phyloP scores from a whole-genome alignment of 2,113 vertebrate genomes.

The Tachysurus vachellii region DNA sequence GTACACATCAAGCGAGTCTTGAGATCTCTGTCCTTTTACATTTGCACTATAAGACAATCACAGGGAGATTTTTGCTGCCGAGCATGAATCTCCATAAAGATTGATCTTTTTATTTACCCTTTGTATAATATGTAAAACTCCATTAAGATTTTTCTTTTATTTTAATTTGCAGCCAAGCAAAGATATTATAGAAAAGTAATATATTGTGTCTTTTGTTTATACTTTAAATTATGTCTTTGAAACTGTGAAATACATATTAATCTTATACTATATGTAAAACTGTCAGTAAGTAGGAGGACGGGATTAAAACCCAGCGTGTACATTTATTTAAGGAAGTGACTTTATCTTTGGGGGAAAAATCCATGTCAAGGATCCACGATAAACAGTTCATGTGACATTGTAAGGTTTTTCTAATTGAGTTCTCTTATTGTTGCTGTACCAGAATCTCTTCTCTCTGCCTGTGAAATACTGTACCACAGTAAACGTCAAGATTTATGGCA shows the following conservation, averaged over 20 bases:
- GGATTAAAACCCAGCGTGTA: conserved; percentile 35
- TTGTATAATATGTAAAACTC: conserved; percentile 90
- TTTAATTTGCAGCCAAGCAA: conserved; percentile 89
- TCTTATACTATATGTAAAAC: conserved; percentile 52
- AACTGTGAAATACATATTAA: conserved; percentile 78
- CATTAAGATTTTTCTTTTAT: conserved; percentile 89
- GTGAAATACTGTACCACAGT: conserved; percentile 30
- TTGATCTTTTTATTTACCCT: conserved; percentile 64
- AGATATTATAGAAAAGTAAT: conserved; percentile 85
- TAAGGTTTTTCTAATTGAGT: conserved; percentile 16
- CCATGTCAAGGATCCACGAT: conserved; percentile 31
- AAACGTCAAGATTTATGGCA: conserved; percentile 35
- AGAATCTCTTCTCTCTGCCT: conserved; percentile 47
- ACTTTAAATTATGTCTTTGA: conserved; percentile 93
- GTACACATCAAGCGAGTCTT: conserved; percentile 17
- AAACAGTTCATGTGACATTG: conserved; percentile 31
- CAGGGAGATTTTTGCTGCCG: conserved; percentile 80
- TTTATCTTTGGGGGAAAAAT: conserved; percentile 29
- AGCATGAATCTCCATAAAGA: conserved; percentile 66
- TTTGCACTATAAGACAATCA: conserved; percentile 93
- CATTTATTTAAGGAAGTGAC: conserved; percentile 50
- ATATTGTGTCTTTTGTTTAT: conserved; percentile 94
- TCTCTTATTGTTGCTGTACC: conserved; percentile 33
- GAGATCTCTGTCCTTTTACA: conserved; percentile 51
- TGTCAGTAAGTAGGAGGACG: conserved; percentile 44